A percentile compares a stretch with the other conserved stretches of the same genome.
Evolutionary conservation across 2,113 vertebrate genomes (phyloP).

Genomic region (Apteryx owenii): DNA sequence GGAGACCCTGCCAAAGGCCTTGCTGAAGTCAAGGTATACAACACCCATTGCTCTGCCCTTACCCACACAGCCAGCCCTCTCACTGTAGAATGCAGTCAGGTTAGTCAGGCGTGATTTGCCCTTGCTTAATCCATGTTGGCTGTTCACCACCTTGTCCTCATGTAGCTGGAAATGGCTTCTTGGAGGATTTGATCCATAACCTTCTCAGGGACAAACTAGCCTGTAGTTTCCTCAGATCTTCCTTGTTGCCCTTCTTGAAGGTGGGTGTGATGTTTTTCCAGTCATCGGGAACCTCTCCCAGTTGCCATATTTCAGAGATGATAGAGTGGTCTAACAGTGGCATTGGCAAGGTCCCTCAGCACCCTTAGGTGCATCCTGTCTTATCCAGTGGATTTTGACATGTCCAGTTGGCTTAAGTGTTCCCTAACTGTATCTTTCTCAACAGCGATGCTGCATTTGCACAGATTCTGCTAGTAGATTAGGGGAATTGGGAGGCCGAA

Average conservation of each 20-base stretch:
- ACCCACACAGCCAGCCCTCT: neutral
- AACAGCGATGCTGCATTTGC: neutral
- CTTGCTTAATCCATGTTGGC: neutral
- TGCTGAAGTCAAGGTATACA: neutral
- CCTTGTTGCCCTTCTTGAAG: neutral
- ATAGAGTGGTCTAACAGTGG: neutral
- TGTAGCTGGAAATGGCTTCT: neutral
- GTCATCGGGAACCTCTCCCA: neutral
- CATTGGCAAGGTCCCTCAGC: neutral
- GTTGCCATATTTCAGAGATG: neutral
- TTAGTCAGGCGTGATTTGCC: neutral
- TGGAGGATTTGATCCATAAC: neutral
- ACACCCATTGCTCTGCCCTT: neutral
- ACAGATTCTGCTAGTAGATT: neutral
- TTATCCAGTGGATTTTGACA: neutral
- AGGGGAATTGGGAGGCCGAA: neutral
- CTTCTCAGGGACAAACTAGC: neutral
- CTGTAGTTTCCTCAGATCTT: neutral
- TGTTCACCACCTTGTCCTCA: neutral
- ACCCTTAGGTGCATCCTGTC: neutral
- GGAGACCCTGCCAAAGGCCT: neutral
- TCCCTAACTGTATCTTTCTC: neutral
- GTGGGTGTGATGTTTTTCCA: neutral
- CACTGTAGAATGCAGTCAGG: neutral
- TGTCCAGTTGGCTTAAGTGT: neutral